These are phyloP conservation scores for Mycogona germanica DNA, from an alignment of 2,888 invertebrate genomes.

Conservation along the genomic window DNA sequence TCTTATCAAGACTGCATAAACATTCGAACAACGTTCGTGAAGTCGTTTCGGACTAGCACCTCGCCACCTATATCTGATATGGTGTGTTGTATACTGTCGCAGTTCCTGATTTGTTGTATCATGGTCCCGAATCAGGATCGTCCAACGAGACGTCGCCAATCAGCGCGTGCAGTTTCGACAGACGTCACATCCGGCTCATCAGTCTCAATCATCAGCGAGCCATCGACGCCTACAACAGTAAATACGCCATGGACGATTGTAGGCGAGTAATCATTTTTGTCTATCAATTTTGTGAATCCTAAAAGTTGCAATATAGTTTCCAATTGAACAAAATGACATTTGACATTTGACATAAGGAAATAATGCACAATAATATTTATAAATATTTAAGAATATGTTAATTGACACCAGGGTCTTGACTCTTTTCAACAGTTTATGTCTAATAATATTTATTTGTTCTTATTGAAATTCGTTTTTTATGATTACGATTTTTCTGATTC, in stretches of 20 bases:
- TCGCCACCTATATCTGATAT: background rate
- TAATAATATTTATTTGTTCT: no score
- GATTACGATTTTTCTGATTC: no score
- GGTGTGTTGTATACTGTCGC: background rate
- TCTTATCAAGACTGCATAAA: background rate
- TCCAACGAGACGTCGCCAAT: constrained; percentile 15
- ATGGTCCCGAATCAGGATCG: constrained; percentile 17
- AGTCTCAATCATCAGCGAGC: background rate
- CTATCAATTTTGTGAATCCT: background rate
- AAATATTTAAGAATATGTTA: no score
- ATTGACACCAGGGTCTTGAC: no score
- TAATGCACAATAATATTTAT: no score
- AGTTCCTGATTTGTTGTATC: constrained; percentile 17
- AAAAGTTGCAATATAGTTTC: background rate
- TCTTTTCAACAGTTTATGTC: no score
- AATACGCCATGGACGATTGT: constrained; percentile 8
- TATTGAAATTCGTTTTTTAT: no score
- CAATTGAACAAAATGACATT: background rate
- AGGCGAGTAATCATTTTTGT: constrained; percentile 4
- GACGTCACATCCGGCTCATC: constrained; percentile 11
- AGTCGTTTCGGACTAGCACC: background rate
- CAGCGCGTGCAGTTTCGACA: constrained; percentile 12
- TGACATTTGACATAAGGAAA: no score
- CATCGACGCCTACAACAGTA: background rate
- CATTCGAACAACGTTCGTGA: background rate